Base-by-base conservation (phyloP, 2,888 invertebrate genomes). In the Acrocyrtus sp. region DNA sequence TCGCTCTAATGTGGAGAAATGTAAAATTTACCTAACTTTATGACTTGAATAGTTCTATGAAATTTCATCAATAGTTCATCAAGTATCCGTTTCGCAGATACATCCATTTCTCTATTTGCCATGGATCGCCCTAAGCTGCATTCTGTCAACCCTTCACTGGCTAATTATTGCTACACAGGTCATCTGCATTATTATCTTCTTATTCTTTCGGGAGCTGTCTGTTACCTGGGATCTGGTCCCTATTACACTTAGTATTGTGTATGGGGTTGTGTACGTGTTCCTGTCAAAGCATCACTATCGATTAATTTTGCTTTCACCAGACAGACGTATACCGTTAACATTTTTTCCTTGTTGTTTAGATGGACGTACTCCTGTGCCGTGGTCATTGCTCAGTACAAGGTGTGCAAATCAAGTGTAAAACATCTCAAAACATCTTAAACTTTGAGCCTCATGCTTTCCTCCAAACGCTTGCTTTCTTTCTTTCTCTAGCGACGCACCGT, bases 221-320 rank as follows among this genome's bases (percentile, higher is more conserved):
- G 74, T 79, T 21, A 79, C 78, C 15, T 79, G 79, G 79, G 79
- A 79, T 41, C 24, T 76, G 15, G 75, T 75, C 0, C 79, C 79
- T 12, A 76, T 76, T n/a, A 27, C 21, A 10, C 57, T 43, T 19
- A 34, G 45, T 0, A 61, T 75, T 19, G 53, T 51, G 5, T 75
- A 66, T 26, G 65, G 66, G 1, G 17, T 54, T 17, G 62, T 51
- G 53, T 67, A 70, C n/a, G 48, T 10, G 6, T 39, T 19, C 17
- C n/a, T n/a, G n/a, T 2, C 5, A 63, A 51, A 51, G 6, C 10
- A 39, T 8, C 10, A 51, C 53, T n/a, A n/a, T n/a, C n/a, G 27
- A 24, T 24, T 2, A 39, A 24, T 41, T 26, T 24, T 21, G 2
- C 17, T 2, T n/a, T 19, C 4, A 6, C 34, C 5, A 34, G 50